Base-by-base conservation (phyloP, 2,113 vertebrate species). In the Crotophaga sulcirostris region DNA sequence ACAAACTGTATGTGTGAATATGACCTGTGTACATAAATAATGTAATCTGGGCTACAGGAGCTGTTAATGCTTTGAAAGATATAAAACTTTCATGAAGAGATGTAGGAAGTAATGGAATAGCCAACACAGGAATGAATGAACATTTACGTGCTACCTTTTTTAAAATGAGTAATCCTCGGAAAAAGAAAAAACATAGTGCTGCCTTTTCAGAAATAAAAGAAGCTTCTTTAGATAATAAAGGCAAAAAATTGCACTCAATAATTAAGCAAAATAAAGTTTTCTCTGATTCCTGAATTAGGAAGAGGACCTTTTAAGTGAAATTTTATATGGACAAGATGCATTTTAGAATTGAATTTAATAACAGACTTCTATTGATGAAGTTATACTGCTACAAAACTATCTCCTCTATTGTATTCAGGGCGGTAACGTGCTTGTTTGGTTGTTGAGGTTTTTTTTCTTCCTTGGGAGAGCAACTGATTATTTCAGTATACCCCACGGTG, bases 281-380 rank as follows among this genome's bases (percentile, higher is more conserved):
- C 11, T 62, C 28, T 78, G 25, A 24, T 59, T 74, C 6, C 9
- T 74, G 21, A 58, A 62, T 77, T 45, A 56, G 26, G 10, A 66
- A 81, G 70, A 51, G 12, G 13, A 73, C 18, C 3, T 60, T 64
- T 52, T 64, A 24, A 38, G 13, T 60, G 10, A 82, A 38, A 6
- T 68, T 81, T 63, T 56, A 26, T 23, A 87, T 25, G 34, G 10
- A 42, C 63, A 70, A 81, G 6, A 33, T 76, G 16, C 11, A 36
- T 64, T 90, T 93, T 62, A 90, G 45, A 94, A 75, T 3, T n/a
- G 9, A 64, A 76, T 90, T 94, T 86, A 93, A 84, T 80, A 56
- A 29, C 72, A 94, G 10, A 8, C 34, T 69, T 69, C 42, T 69
- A 34, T 6, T 69, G 51, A 83, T 77, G 29, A 90, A 90, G n/a